Percentiles rank a stretch among this genome's conserved stretches.
phyloP scores from a whole-genome alignment of 1,140 invertebrate genomes.

The Chrysomallon squamiferum region DNA sequence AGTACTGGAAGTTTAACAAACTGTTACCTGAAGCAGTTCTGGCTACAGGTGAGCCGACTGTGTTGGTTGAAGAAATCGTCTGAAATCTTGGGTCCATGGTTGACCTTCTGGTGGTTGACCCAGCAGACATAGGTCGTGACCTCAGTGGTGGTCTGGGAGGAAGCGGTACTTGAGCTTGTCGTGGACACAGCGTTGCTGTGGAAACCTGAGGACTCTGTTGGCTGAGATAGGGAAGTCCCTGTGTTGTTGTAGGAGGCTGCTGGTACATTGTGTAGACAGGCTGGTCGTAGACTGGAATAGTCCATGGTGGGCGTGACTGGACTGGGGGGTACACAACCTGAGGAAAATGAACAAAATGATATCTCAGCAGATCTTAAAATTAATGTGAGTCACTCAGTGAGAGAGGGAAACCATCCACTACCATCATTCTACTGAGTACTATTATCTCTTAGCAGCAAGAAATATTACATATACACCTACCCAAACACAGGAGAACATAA shows the following conservation, averaged over 20 bases:
- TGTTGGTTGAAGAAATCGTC: not conserved
- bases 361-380: not conserved
- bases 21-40: slow-evolving; percentile 1
- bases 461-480: no score
- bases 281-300: slow-evolving; percentile 36
- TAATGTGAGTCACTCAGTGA: no score
- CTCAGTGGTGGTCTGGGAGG: slow-evolving; percentile 51
- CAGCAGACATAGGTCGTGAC: slow-evolving; percentile 56
- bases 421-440: no score
- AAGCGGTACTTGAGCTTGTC: slow-evolving; percentile 26
- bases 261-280: not conserved
- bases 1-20: no score
- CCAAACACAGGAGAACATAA: no score
- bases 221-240: slow-evolving; percentile 16
- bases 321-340: slow-evolving; percentile 55
- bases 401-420: no score
- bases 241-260: slow-evolving; percentile 22
- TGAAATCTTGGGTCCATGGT: slow-evolving; percentile 22
- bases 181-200: slow-evolving; percentile 35
- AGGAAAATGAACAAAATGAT: no score
- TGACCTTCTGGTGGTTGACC: slow-evolving; percentile 29
- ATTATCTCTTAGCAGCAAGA: no score
- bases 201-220: not conserved
- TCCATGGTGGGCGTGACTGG: slow-evolving; percentile 43
- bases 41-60: not conserved